Evolutionary conservation across 2,888 invertebrate genomes (phyloP).

Genomic region (Stenoptilia bipunctidactyla): DNA sequence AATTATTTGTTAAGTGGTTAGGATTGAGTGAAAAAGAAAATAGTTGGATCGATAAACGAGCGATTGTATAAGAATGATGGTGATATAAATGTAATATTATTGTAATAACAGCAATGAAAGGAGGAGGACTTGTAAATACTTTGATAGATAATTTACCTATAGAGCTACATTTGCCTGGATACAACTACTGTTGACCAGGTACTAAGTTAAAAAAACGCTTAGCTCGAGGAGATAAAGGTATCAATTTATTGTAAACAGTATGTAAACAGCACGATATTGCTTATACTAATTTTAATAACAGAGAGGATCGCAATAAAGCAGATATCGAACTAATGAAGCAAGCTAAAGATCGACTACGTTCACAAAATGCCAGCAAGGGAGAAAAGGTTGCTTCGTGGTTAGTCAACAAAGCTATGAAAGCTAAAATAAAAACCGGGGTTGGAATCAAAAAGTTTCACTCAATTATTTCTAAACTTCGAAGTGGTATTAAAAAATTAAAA

Average conservation of each 20-base stretch:
- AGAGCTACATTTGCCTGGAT: constrained; percentile 21
- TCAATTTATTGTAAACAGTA: constrained; percentile 16
- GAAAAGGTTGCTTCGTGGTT: constrained; percentile 25
- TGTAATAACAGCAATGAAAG: constrained; percentile 1
- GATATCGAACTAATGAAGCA: constrained; percentile 23
- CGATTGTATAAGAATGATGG: background rate
- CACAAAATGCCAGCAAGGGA: constrained; percentile 12
- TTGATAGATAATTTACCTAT: constrained; percentile 14
- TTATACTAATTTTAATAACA: constrained; percentile 13
- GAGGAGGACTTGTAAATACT: constrained; percentile 10
- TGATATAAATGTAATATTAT: background rate
- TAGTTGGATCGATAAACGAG: constrained; percentile 15
- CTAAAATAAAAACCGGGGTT: constrained; percentile 15
- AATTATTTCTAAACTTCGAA: background rate
- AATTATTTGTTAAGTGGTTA: constrained; percentile 11
- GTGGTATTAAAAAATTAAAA: constrained; percentile 1
- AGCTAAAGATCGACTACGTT: constrained; percentile 2
- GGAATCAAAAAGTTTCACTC: background rate
- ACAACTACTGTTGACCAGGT: constrained; percentile 20
- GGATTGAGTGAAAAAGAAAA: constrained; percentile 12
- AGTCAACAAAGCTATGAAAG: constrained; percentile 25
- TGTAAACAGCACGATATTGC: constrained; percentile 19
- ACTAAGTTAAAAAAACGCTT: constrained; percentile 22
- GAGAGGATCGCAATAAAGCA: constrained; percentile 22
- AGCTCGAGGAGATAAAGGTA: constrained; percentile 27